phyloP scores from a whole-genome alignment of 2,113 vertebrate species.

The Corynorhinus townsendii region DNA sequence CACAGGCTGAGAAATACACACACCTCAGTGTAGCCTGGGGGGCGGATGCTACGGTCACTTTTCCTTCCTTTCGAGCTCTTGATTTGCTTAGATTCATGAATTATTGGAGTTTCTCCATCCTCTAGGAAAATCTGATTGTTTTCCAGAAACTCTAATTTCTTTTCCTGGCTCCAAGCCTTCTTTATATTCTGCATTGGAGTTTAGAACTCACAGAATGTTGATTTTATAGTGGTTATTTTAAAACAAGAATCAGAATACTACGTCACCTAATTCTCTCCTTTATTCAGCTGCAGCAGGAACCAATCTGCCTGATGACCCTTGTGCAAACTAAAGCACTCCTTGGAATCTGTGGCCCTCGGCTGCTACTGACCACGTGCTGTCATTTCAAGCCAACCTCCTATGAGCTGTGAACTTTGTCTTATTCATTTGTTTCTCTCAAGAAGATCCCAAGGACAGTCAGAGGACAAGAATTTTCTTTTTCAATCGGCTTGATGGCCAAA shows the following conservation, averaged over 20 bases:
- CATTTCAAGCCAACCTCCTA: not conserved
- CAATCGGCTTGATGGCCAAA: not conserved
- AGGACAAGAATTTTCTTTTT: not conserved
- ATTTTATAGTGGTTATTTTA: conserved; percentile 21
- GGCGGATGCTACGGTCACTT: not conserved
- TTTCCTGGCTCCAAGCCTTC: not conserved
- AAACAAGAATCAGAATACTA: conserved; percentile 16
- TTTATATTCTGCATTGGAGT: not conserved
- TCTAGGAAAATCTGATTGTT: not conserved
- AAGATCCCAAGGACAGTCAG: not conserved
- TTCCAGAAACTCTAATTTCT: not conserved
- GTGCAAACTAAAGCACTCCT: not conserved
- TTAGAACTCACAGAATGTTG: not conserved
- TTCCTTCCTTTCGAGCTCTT: not conserved
- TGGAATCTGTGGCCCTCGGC: not conserved
- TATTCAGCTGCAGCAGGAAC: not conserved
- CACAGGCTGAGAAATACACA: not conserved
- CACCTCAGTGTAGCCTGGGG: not conserved
- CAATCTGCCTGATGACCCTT: not conserved
- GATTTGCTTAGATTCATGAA: not conserved
- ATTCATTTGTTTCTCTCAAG: not conserved
- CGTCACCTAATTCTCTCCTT: not conserved
- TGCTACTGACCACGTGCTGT: not conserved
- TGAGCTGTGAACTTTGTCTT: not conserved
- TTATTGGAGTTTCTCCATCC: not conserved